Evolutionary conservation across 2,888 invertebrate species (phyloP).

Genomic region (Cosmia trapezina): DNA sequence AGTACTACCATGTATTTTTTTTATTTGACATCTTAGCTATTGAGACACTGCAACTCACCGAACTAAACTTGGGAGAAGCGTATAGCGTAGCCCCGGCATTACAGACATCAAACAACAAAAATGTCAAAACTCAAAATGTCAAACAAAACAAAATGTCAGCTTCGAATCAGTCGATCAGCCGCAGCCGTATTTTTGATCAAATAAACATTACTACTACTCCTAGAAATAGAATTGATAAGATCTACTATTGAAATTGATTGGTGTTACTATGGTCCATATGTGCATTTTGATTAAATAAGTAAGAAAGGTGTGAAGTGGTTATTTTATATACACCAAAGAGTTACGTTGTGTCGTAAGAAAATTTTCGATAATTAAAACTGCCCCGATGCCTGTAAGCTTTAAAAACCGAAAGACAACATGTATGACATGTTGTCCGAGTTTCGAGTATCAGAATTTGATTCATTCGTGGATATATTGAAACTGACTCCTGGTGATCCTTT

Average conservation of each 20-base stretch:
- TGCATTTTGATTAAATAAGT: constrained; percentile 2
- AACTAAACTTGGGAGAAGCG: background rate
- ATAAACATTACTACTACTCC: constrained; percentile 27
- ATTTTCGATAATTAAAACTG: constrained; percentile 72
- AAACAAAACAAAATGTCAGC: constrained; percentile 63
- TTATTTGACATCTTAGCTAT: background rate
- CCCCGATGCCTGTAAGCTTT: constrained; percentile 86
- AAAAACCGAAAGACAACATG: constrained; percentile 85
- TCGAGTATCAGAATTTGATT: constrained; percentile 91
- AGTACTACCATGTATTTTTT: background rate
- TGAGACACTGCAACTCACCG: background rate
- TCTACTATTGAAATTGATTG: constrained; percentile 17
- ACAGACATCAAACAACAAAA: background rate
- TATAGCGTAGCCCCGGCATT: no score
- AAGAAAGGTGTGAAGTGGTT: constrained; percentile 5
- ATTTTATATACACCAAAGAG: constrained; percentile 14
- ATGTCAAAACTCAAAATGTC: constrained; percentile 40
- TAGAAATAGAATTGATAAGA: constrained; percentile 19
- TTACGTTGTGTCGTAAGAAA: constrained; percentile 62
- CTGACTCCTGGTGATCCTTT: constrained; percentile 92
- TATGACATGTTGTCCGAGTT: constrained; percentile 91
- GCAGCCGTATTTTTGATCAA: constrained; percentile 33
- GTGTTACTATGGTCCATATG: background rate
- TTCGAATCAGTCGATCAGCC: constrained; percentile 39
- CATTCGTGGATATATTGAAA: constrained; percentile 92